These are phyloP conservation scores for Phylloscopus trochiloides DNA, from an alignment of 2,113 vertebrate genomes.

Conservation along the genomic window DNA sequence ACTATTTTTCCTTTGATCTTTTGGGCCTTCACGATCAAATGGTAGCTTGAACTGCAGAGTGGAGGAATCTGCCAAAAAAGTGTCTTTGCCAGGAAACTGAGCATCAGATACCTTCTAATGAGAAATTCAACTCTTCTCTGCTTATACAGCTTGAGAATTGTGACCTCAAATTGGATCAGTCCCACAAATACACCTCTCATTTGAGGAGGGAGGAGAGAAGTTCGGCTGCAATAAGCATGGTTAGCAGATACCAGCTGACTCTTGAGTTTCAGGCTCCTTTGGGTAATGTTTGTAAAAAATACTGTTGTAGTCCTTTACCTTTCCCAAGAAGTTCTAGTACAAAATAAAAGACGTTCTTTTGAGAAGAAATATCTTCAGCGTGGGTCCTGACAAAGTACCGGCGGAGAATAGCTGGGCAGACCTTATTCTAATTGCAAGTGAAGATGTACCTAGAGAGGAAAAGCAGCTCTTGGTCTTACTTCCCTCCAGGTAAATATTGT, in stretches of 20 bases:
- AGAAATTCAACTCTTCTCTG: not conserved
- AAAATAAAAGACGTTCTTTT: not conserved
- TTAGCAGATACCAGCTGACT: not conserved
- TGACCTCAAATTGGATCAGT: not conserved
- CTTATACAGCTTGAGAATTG: not conserved
- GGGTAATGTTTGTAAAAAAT: not conserved
- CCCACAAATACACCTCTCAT: not conserved
- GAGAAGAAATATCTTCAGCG: not conserved
- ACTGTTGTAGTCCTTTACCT: not conserved
- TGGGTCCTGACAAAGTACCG: not conserved
- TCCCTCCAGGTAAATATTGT: not conserved
- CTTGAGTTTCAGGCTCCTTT: not conserved
- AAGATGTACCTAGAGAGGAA: not conserved
- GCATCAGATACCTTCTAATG: not conserved
- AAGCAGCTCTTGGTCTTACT: not conserved
- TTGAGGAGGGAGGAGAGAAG: not conserved
- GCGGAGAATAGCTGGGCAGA: not conserved
- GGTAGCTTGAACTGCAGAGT: not conserved
- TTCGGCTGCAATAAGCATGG: not conserved
- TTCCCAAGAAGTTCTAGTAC: not conserved
- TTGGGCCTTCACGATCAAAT: not conserved
- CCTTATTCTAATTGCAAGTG: not conserved
- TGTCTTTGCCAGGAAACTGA: not conserved
- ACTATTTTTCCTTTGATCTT: not conserved
- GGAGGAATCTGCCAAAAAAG: not conserved